Conservation (phyloP, 2,797 vertebrate genomes). For the Enteromius mattozi region DNA sequence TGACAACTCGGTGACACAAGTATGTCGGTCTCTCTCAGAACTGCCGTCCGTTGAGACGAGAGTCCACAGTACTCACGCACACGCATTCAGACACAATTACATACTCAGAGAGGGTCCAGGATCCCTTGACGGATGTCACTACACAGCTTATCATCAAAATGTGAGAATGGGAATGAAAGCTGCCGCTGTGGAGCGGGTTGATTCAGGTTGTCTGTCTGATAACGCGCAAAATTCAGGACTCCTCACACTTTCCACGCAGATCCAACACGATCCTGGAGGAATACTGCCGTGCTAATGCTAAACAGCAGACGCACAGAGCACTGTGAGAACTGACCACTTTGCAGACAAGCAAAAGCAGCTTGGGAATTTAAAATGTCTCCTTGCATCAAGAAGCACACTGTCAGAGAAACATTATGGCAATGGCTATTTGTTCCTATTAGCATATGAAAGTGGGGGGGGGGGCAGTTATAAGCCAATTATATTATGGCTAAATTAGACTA, state of each 20-base stretch:
- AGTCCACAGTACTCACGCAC: conserved; percentile 54
- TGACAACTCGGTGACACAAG: conserved; percentile 60
- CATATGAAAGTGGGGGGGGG: conserved; percentile 6
- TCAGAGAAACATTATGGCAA: conserved; percentile 2
- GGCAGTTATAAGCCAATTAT: background rate
- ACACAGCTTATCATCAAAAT: conserved; percentile 52
- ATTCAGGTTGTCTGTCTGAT: conserved; percentile 36
- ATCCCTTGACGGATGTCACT: conserved; percentile 52
- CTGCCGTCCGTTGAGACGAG: conserved; percentile 53
- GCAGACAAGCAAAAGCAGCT: conserved; percentile 15
- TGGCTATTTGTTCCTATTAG: background rate
- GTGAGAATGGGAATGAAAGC: conserved; percentile 55
- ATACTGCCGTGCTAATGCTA: background rate
- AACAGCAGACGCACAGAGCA: conserved; percentile 6
- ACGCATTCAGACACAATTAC: conserved; percentile 44
- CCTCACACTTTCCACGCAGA: conserved; percentile 17
- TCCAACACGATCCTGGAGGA: conserved; percentile 11
- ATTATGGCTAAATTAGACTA: conserved; percentile 11
- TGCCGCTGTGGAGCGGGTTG: conserved; percentile 25
- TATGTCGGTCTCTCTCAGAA: conserved; percentile 65
- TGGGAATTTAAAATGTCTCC: conserved; percentile 12
- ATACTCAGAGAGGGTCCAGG: conserved; percentile 25
- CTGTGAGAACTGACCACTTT: conserved; percentile 28
- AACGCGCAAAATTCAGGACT: conserved; percentile 23
- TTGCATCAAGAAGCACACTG: background rate